phyloP scores from a whole-genome alignment of 2,797 vertebrate genomes.

The Tauraco hartlaubi region DNA sequence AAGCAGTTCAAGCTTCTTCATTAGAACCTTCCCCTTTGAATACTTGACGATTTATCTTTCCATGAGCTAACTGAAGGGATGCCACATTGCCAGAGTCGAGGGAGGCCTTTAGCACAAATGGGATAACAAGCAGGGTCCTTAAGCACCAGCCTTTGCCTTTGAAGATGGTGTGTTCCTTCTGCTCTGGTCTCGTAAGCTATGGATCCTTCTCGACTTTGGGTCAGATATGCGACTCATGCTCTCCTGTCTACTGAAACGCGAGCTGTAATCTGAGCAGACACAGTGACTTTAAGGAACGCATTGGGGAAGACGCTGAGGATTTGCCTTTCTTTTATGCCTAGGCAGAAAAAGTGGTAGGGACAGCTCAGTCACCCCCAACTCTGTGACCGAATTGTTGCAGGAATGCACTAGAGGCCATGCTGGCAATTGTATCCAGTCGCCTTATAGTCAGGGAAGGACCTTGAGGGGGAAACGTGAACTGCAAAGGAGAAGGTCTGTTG shows the following conservation, averaged over 20 bases:
- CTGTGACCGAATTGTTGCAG: not conserved
- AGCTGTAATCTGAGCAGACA: not conserved
- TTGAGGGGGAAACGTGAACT: not conserved
- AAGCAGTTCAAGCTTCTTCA: constrained; percentile 50
- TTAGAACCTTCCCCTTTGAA: constrained; percentile 57
- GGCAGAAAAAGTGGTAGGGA: not conserved
- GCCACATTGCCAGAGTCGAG: constrained; percentile 1
- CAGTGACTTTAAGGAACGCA: not conserved
- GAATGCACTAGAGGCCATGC: not conserved
- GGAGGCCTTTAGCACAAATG: not conserved
- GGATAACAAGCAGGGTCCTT: not conserved
- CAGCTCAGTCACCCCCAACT: not conserved
- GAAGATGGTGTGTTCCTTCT: not conserved
- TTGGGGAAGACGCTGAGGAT: not conserved
- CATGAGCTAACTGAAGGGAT: constrained; percentile 16
- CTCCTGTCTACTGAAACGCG: not conserved
- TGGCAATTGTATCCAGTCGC: not conserved
- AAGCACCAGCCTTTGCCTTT: not conserved
- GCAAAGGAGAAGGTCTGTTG: not conserved
- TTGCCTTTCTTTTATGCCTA: not conserved
- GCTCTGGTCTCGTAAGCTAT: not conserved
- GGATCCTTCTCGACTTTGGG: not conserved
- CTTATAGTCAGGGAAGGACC: not conserved
- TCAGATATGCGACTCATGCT: not conserved
- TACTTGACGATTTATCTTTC: constrained; percentile 16